These are phyloP conservation scores for Garra rufa DNA, from an alignment of 2,113 vertebrate species.

Conservation along the genomic window DNA sequence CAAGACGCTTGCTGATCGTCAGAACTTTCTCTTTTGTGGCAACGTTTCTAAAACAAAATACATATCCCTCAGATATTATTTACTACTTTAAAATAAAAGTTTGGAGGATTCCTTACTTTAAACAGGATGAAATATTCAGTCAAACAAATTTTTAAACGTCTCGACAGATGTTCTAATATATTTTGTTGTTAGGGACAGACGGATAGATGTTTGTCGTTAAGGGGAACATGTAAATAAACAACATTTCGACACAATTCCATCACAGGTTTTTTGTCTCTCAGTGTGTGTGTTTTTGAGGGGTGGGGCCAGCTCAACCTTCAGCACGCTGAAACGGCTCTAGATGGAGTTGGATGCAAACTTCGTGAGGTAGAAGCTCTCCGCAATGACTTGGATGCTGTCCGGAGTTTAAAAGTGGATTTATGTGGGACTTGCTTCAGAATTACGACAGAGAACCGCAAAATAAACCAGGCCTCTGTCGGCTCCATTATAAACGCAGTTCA, in stretches of 20 bases:
- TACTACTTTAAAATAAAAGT: background rate
- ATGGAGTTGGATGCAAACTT: conserved; percentile 74
- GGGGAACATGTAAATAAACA: background rate
- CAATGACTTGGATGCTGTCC: conserved; percentile 69
- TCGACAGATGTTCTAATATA: background rate
- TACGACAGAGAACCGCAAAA: conserved; percentile 55
- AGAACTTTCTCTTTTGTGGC: background rate
- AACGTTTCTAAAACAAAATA: background rate
- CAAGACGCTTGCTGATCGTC: background rate
- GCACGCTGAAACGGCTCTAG: conserved; percentile 65
- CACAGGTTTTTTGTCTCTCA: conserved; percentile 67
- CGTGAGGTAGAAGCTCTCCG: conserved; percentile 56
- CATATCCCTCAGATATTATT: background rate
- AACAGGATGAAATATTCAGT: background rate
- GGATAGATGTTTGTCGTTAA: background rate
- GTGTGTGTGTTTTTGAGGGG: conserved; percentile 59
- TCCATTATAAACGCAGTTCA: conserved; percentile 52
- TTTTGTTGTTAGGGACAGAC: background rate
- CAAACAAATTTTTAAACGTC: background rate
- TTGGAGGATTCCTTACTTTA: background rate
- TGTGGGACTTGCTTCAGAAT: conserved; percentile 64
- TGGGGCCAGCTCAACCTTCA: conserved; percentile 61
- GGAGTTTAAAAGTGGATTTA: conserved; percentile 70
- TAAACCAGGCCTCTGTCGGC: conserved; percentile 54
- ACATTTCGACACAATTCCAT: conserved; percentile 45